These are phyloP conservation scores for Trichosurus vulpecula DNA, from an alignment of 2,797 vertebrate genomes.

Conservation along the genomic window DNA sequence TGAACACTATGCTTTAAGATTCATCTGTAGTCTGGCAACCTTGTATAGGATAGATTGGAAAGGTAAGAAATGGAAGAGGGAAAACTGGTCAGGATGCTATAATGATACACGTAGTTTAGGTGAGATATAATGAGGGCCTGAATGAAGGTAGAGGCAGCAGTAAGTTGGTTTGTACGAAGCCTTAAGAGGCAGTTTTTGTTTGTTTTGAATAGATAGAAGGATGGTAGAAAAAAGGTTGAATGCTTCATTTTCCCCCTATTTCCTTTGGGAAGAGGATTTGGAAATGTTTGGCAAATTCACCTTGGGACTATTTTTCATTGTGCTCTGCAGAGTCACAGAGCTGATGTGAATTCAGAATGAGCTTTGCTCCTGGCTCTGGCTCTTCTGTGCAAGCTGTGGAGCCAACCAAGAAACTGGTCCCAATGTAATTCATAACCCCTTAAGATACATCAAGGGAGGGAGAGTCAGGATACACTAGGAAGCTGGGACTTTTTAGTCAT, in stretches of 20 bases:
- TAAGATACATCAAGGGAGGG: background rate
- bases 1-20: background rate
- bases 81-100: background rate
- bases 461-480: background rate
- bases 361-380: background rate
- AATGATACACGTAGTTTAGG: background rate
- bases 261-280: background rate
- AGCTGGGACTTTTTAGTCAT: constrained; percentile 5
- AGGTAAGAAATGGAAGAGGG: background rate
- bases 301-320: background rate
- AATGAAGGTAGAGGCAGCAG: background rate
- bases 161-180: background rate
- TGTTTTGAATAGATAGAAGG: background rate
- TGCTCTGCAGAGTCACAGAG: background rate
- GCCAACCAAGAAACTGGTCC: background rate
- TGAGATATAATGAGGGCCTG: background rate
- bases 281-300: background rate
- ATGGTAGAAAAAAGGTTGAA: background rate
- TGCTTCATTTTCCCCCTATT: background rate
- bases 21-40: background rate
- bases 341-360: background rate
- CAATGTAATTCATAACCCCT: background rate
- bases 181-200: background rate
- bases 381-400: background rate
- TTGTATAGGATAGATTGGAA: background rate